Conservation (phyloP, 2,113 vertebrate species). For the Trochalopteron elliotii region DNA sequence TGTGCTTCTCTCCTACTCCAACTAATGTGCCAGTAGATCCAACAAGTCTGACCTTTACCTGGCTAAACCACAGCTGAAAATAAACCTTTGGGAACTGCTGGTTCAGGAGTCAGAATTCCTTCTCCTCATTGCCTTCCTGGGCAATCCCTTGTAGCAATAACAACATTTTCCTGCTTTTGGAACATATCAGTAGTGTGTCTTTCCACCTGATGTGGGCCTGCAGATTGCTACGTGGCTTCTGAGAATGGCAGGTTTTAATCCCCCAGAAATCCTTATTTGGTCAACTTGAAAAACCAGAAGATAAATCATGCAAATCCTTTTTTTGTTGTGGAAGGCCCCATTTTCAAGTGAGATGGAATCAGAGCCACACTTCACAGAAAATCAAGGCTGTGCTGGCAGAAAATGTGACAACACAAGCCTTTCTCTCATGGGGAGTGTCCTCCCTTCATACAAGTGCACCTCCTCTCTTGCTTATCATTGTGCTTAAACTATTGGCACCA, state of each 20-base stretch:
- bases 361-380: background rate
- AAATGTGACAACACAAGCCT: background rate
- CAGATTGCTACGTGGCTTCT: background rate
- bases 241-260: background rate
- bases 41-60: background rate
- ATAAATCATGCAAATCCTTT: background rate
- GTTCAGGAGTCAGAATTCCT: background rate
- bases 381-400: background rate
- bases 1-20: background rate
- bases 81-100: background rate
- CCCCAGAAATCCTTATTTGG: background rate
- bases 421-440: background rate
- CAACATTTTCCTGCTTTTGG: background rate
- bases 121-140: background rate
- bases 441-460: background rate
- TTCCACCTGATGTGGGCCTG: background rate
- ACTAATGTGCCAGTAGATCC: background rate
- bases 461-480: background rate
- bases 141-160: background rate
- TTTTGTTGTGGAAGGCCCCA: background rate
- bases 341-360: background rate
- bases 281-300: background rate
- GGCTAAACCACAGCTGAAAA: background rate
- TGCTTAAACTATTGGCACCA: background rate
- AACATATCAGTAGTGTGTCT: accelerated